phyloP scores from a whole-genome alignment of 2,113 vertebrate genomes.

The Ceyx melanurus region DNA sequence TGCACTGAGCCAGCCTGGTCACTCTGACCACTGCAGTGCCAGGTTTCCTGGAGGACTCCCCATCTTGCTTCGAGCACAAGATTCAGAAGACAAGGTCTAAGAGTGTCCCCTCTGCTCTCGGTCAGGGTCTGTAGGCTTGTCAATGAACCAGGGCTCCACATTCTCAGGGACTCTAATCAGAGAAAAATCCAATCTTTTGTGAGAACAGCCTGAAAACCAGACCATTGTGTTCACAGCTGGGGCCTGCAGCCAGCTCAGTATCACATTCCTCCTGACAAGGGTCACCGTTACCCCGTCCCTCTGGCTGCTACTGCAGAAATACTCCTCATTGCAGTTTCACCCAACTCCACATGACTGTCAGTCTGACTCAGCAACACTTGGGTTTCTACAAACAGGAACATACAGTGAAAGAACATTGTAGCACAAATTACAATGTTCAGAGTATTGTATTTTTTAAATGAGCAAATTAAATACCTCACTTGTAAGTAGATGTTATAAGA shows the following conservation, averaged over 20 bases:
- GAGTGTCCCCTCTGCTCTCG: not conserved
- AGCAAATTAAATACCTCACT: not conserved
- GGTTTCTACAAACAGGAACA: not conserved
- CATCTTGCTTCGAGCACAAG: not conserved
- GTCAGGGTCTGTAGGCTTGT: not conserved
- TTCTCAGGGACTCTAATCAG: not conserved
- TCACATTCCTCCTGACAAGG: not conserved
- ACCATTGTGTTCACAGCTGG: not conserved
- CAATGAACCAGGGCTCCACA: not conserved
- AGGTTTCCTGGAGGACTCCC: not conserved
- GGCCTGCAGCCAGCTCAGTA: too few species aligned
- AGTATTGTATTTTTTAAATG: not conserved
- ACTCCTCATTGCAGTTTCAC: not conserved
- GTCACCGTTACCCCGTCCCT: not conserved
- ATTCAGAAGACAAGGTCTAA: not conserved
- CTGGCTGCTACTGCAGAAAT: not conserved
- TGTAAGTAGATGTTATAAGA: not conserved
- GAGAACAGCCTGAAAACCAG: not conserved
- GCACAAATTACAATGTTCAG: not conserved
- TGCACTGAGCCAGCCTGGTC: not conserved
- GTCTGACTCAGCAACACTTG: not conserved
- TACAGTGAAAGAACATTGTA: not conserved
- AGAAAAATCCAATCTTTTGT: not conserved
- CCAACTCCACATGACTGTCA: not conserved
- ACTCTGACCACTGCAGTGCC: not conserved